These are phyloP conservation scores for Xenus cinereus DNA, from an alignment of 2,113 vertebrate species.

Conservation along the genomic window DNA sequence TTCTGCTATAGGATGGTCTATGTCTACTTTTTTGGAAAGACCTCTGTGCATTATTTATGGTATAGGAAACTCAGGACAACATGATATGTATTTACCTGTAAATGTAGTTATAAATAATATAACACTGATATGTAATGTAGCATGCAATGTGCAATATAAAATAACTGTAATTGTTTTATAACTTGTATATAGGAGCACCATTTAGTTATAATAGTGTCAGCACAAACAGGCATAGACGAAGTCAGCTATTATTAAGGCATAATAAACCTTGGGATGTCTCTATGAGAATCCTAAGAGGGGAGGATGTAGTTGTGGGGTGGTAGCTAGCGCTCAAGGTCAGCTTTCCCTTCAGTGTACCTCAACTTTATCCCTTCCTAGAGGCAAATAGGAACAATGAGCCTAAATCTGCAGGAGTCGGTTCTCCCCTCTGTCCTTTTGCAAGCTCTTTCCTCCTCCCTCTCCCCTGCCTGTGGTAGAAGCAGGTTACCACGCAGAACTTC, in stretches of 20 bases:
- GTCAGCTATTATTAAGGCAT: not conserved
- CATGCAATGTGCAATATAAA: not conserved
- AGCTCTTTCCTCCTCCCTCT: not conserved
- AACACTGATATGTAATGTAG: not conserved
- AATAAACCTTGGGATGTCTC: not conserved
- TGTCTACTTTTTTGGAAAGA: not conserved
- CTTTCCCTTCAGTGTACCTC: not conserved
- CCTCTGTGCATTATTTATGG: not conserved
- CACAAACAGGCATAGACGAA: not conserved
- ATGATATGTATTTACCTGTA: not conserved
- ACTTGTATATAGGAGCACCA: not conserved
- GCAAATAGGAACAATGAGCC: fast-evolving
- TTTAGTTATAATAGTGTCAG: not conserved
- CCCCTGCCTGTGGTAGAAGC: not conserved
- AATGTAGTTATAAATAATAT: not conserved
- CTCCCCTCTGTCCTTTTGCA: not conserved
- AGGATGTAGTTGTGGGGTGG: not conserved
- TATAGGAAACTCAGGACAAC: not conserved
- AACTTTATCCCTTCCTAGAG: not conserved
- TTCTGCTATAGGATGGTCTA: not conserved
- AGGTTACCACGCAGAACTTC: not conserved
- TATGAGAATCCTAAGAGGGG: not conserved
- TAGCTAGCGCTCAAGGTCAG: not conserved
- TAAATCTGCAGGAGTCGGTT: not conserved
- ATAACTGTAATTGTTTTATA: not conserved